Conservation (phyloP, 1,140 invertebrate species). For the Drosophila funebris region DNA sequence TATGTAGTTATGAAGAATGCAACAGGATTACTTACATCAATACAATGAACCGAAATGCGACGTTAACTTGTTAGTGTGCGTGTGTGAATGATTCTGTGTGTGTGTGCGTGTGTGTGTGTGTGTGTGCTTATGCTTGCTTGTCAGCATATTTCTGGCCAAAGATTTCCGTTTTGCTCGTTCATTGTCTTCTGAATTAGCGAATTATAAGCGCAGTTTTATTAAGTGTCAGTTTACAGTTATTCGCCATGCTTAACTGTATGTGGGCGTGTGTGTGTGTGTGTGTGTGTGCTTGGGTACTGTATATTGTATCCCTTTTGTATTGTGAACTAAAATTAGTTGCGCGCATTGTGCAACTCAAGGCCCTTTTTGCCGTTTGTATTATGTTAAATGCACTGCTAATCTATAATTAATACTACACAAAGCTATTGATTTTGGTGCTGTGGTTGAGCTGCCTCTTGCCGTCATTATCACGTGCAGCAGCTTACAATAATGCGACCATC, state of each 20-base stretch:
- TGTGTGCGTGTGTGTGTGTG: neutral
- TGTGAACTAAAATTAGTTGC: slow-evolving; percentile 26
- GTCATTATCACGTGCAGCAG: slow-evolving; percentile 43
- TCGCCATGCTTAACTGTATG: too few species aligned
- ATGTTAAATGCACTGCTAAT: slow-evolving; percentile 8
- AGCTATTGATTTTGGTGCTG: slow-evolving; percentile 28
- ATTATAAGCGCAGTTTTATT: slow-evolving; percentile 8
- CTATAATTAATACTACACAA: slow-evolving; percentile 32
- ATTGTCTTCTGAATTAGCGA: slow-evolving; percentile 58
- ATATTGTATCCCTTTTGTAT: neutral
- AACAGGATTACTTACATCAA: slow-evolving; percentile 46
- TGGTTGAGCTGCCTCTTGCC: slow-evolving; percentile 24
- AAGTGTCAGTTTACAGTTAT: neutral
- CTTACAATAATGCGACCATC: slow-evolving; percentile 20
- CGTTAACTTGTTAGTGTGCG: neutral
- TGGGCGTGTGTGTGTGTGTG: neutral
- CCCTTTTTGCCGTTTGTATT: neutral
- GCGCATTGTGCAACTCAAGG: slow-evolving; percentile 26
- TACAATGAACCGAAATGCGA: slow-evolving; percentile 37
- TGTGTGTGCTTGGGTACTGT: neutral
- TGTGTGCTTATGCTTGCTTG: slow-evolving; percentile 37
- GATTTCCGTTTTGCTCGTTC: slow-evolving; percentile 28
- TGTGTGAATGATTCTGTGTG: too few species aligned
- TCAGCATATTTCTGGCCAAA: slow-evolving; percentile 19
- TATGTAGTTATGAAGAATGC: too few species aligned